Base-by-base conservation (phyloP, 1,140 invertebrate species). In the Drosophila pallidifrons region DNA sequence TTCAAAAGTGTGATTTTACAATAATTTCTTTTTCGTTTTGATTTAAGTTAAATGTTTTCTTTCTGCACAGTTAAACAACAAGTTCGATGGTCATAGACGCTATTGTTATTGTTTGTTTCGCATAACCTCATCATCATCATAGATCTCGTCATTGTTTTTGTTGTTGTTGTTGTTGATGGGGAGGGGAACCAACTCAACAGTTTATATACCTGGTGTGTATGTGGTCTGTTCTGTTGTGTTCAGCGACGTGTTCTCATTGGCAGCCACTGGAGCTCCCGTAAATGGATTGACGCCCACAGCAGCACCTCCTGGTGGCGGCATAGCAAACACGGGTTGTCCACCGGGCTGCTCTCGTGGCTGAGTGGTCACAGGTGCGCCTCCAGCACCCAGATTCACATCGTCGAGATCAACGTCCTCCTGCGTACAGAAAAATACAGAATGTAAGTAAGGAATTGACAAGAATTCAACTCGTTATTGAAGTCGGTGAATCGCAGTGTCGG, bases 181-280 rank as follows among this genome's bases (percentile, higher is more conserved):
- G n/a, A 35, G 8, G 45, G 30, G 15, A n/a, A n/a, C 46, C 54
- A 54, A 73, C 60, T 70, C 54, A 54, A 69, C 60, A 67, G 51
- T 81, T 91, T 92, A 91, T 91, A 85, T 93, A 94, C 94, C 94
- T 92, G 93, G 93, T 67, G 94, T 94, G 79, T 94, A 94, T 66
- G 93, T 93, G 59, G 93, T 93, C 69, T 93, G 93, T 78, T 94
- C 94, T 72, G 93, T 93, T 82, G 93, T 92, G 91, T 94, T 94
- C 45, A 94, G 86, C 51, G 93, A 93, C 32, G 93, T 93, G 61
- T 88, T 93, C 75, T 94, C 94, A 13, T 93, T 92, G 57, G 81
- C 86, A 1, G 91, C 91, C 41, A 92, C 91, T 5, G 91, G 91
- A 43, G 91, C 91, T 35, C 89, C 90, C 6, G 92, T 91, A 16